These are phyloP conservation scores for Osmerus mordax DNA, from an alignment of 2,113 vertebrate genomes.

Conservation along the genomic window DNA sequence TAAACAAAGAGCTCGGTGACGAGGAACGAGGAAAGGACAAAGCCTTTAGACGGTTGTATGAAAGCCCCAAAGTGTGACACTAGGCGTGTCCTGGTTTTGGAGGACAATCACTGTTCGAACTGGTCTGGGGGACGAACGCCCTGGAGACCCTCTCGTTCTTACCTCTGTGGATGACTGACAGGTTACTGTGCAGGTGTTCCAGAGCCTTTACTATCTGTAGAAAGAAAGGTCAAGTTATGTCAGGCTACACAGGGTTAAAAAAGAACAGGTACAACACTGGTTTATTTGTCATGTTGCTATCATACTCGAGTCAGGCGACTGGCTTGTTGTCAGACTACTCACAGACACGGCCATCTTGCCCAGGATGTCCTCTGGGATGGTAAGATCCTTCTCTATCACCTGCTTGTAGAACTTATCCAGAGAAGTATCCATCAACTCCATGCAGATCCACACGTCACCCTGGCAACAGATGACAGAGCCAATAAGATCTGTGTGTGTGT, in stretches of 20 bases:
- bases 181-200: constrained; percentile 96
- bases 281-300: not conserved
- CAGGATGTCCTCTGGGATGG: constrained; percentile 92
- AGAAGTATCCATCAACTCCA: constrained; percentile 98
- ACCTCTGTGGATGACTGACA: constrained; percentile 97
- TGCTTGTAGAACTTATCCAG: constrained; percentile 98
- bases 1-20: constrained; percentile 13
- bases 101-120: no score
- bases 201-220: constrained; percentile 93
- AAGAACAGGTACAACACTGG: not conserved
- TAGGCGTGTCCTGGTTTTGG: not conserved
- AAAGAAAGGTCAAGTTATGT: constrained; percentile 26
- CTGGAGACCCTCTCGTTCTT: constrained; percentile 49
- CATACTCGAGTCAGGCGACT: no score
- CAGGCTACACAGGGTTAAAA: no score
- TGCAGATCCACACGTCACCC: constrained; percentile 98
- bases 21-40: not conserved
- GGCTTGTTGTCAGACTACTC: constrained; percentile 55
- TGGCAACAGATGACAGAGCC: constrained; percentile 51
- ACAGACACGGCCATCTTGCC: constrained; percentile 96
- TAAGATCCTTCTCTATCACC: constrained; percentile 89
- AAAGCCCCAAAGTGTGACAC: constrained; percentile 17
- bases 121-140: no score
- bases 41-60: not conserved
- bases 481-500: not conserved